Evolutionary conservation across 2,113 vertebrate species (phyloP).

Genomic region (Suncus etruscus): DNA sequence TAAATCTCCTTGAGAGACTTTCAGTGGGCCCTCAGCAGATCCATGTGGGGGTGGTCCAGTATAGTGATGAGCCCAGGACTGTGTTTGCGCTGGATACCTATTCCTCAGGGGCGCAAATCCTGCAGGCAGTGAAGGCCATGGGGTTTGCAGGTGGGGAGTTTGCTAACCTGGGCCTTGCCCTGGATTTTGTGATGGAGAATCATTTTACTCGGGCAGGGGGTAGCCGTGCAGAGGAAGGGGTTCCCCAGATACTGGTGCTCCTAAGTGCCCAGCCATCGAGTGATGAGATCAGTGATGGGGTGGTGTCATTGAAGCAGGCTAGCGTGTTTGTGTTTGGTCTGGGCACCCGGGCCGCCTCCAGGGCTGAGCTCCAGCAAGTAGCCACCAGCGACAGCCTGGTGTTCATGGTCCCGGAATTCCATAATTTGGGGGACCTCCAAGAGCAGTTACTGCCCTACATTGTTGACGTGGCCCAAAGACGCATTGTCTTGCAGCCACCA

Average conservation of each 20-base stretch:
- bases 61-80: constrained; percentile 91
- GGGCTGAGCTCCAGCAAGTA: constrained; percentile 92
- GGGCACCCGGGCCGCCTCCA: constrained; percentile 89
- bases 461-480: constrained; percentile 93
- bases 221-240: constrained; percentile 94
- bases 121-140: constrained; percentile 93
- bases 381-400: constrained; percentile 93
- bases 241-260: constrained; percentile 95
- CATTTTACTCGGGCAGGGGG: constrained; percentile 92
- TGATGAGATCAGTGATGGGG: constrained; percentile 93
- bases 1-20: constrained; percentile 95
- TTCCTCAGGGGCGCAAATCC: constrained; percentile 91
- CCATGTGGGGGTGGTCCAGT: constrained; percentile 95
- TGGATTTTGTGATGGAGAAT: constrained; percentile 92
- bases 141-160: constrained; percentile 90
- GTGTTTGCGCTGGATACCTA: constrained; percentile 94
- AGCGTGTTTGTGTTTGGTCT: constrained; percentile 92
- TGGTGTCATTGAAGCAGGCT: constrained; percentile 93
- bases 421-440: constrained; percentile 88
- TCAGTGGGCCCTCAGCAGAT: constrained; percentile 92
- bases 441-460: constrained; percentile 92
- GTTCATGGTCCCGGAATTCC: constrained; percentile 92
- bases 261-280: constrained; percentile 94
- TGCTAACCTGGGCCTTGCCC: constrained; percentile 93
- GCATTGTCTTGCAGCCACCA: constrained; percentile 92